Base-by-base conservation (phyloP, 2,797 vertebrate species). In the Tiaroga cobitis region DNA sequence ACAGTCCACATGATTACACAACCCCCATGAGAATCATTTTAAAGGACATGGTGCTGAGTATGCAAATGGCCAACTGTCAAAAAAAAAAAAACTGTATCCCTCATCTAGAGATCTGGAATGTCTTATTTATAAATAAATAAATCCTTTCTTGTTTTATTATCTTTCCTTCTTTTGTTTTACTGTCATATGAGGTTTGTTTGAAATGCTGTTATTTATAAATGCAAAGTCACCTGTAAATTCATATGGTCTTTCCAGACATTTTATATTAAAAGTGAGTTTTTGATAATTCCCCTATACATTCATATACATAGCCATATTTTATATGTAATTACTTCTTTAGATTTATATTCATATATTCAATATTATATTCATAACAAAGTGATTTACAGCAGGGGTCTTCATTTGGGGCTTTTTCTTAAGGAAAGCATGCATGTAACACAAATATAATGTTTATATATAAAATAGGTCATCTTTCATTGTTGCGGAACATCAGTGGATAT, bases 1-100 rank as follows among this genome's bases (percentile, higher is more conserved):
- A 51, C 43, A 68, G 29, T 32, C 11, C 63, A 26, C 13, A 51
- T 81, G 67, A 26, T 70, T 70, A 54, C 46, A 70, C 80, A 70
- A 54, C 67, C 15, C 5, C 46, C 39, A 10, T 26, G 65, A 81
- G 9, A 67, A 67, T 67, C 37, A 2, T 54, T 1, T 46, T 34
- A 8, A 68, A 81, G 46, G 65, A 46, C 16, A 19, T 24, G 16
- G 26, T 49, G 75, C 7, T 1, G 32, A 41, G 16, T 63, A 6
- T 75, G 8, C 39, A 8, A 16, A n/a, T 13, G 19, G 0, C 1
- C 26, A 32, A 51, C 9, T 0, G 19, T 51, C 24, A 69, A 3
- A 70, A 41, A 39, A 69, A 3, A 70, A 41, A 39, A 70, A 70
- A 4, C 16, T 19, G 16, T 3, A 41, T 2, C 68, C 24, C 11